phyloP scores from a whole-genome alignment of 2,113 vertebrate species.

The Neoarius graeffei region DNA sequence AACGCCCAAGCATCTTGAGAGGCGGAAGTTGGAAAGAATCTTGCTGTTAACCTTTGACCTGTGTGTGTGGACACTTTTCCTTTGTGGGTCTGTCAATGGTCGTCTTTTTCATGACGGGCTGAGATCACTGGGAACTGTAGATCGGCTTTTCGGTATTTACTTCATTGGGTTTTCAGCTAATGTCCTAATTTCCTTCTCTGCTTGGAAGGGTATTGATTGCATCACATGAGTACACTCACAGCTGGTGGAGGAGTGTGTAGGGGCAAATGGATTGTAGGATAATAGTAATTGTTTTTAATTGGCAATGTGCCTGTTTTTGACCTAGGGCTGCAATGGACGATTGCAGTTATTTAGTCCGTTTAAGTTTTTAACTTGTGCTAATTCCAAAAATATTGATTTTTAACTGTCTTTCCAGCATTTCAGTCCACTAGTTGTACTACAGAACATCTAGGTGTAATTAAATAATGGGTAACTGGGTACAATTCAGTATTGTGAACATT shows the following conservation, averaged over 20 bases:
- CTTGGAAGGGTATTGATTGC: conserved; percentile 1
- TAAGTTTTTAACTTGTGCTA: neutral
- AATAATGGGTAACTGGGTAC: neutral
- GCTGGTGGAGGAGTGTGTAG: neutral
- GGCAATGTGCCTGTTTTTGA: neutral
- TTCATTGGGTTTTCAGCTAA: neutral
- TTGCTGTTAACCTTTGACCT: neutral
- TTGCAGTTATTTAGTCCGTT: neutral
- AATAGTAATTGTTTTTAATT: neutral
- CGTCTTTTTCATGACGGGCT: neutral
- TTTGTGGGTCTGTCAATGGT: neutral
- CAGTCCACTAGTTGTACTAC: neutral
- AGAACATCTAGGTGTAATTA: neutral
- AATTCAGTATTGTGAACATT: neutral
- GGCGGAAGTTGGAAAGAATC: neutral
- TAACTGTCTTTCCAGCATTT: neutral
- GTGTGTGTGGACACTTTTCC: neutral
- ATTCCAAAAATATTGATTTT: neutral
- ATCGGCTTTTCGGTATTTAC: neutral
- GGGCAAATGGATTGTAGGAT: neutral
- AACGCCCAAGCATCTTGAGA: conserved; percentile 7
- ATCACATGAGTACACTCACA: neutral
- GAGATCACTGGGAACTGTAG: neutral
- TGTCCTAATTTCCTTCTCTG: neutral
- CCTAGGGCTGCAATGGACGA: neutral